A percentile compares a stretch with the other conserved stretches of the same genome.
phyloP scores from a whole-genome alignment of 2,888 invertebrate genomes.

The Deilephila porcellus region DNA sequence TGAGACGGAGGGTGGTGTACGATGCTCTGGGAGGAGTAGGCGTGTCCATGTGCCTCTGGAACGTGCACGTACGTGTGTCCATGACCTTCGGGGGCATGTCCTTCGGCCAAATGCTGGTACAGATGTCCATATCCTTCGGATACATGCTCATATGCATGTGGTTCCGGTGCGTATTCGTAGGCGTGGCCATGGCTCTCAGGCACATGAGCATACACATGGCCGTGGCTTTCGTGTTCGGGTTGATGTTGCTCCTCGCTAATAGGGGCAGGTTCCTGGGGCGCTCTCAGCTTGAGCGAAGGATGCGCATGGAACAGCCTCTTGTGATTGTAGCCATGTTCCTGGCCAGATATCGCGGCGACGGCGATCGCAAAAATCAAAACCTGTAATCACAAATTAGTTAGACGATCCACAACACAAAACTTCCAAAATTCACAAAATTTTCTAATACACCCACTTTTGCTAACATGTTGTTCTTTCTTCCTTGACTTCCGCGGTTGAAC shows the following conservation, averaged over 20 bases:
- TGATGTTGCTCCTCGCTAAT: conserved; percentile 56
- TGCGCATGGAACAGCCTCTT: conserved; percentile 51
- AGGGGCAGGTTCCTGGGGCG: conserved; percentile 59
- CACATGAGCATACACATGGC: conserved; percentile 14
- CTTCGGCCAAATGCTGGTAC: conserved; percentile 33
- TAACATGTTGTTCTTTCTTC: conserved; percentile 79
- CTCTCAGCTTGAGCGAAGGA: conserved; percentile 39
- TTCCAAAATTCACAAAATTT: conserved; percentile 33
- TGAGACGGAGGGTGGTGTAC: conserved; percentile 55
- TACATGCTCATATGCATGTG: conserved; percentile 17
- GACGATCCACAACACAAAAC: conserved; percentile 33
- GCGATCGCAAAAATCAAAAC: conserved; percentile 59
- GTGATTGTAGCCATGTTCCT: conserved; percentile 60
- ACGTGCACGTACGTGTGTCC: conserved; percentile 36
- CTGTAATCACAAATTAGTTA: conserved; percentile 55
- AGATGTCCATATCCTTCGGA: conserved; percentile 25
- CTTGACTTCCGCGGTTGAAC: conserved; percentile 79
- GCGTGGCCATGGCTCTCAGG: conserved; percentile 23
- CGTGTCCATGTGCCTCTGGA: conserved; percentile 52
- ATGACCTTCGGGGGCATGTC: conserved; percentile 40
- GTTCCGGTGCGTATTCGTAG: background rate
- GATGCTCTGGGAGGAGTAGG: conserved; percentile 63
- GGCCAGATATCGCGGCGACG: conserved; percentile 55
- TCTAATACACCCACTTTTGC: conserved; percentile 68
- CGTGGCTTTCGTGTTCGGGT: conserved; percentile 21